Base-by-base conservation (phyloP, 2,113 vertebrate genomes). In the Danionella cerebrum region DNA sequence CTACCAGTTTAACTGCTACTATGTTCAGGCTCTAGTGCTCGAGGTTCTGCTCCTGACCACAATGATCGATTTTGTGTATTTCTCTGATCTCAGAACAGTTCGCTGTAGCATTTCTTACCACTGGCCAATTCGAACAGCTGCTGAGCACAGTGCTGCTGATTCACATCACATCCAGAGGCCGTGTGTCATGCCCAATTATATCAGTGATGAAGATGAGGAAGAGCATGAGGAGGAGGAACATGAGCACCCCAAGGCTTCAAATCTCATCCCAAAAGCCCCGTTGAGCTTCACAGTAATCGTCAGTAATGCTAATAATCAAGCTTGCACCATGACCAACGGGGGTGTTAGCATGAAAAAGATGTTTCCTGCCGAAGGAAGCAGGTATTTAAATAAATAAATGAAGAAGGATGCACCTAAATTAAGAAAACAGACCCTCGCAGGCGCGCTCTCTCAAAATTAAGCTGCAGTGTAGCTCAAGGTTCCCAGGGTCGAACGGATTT, bases 221-320 rank as follows among this genome's bases (percentile, higher is more conserved):
- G 66, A 65, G 54, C 52, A 45, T 64, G 65, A 50, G 67, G 58
- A 69, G 67, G 51, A 51, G 65, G 16, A 25, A 35, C 35, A 44
- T 13, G 14, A 36, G 36, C 39, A 13, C 53, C 73, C 41, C 76
- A 60, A 67, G 69, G 78, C 73, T 64, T 66, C 25, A 70, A 69
- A 60, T 65, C 39, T 62, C 60, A 53, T 65, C 51, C 29, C 27
- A 53, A 53, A 53, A n/a, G n/a, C 51, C 51, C 50, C 51, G 38
- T 82, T 57, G 65, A 54, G 70, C 71, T 48, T 69, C 78, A 78
- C 74, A 76, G 76, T 73, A 76, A 80, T 84, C 73, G 79, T 75
- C 78, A 78, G 81, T 82, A 78, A 80, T 80, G 68, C 76, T 80
- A 81, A 83, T 82, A 78, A 79, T 62, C 55, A 48, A 73, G 67